phyloP scores from a whole-genome alignment of 1,140 invertebrate genomes.

The Pollicipes pollicipes region DNA sequence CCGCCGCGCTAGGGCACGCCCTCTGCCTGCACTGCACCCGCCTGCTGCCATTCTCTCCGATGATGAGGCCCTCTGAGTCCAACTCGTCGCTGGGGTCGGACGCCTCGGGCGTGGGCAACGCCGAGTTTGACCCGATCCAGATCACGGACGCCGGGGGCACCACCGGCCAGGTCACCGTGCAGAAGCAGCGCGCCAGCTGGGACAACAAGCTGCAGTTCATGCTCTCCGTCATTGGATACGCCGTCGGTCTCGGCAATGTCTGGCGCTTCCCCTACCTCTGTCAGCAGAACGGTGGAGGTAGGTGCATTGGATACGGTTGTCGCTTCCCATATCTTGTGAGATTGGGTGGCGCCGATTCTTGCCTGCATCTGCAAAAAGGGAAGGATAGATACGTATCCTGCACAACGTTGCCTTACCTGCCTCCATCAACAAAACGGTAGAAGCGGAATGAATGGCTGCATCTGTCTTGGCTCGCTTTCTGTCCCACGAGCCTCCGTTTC shows the following conservation, averaged over 20 bases:
- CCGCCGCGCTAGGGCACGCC: too few relatives aligned
- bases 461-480: too few relatives aligned
- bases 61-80: background rate
- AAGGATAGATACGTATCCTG: conserved; percentile 5
- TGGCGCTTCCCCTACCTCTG: conserved; percentile 83
- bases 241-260: conserved; percentile 80
- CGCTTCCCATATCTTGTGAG: background rate
- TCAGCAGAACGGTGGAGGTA: conserved; percentile 78
- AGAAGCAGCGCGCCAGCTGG: conserved; percentile 75
- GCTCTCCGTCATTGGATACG: conserved; percentile 76
- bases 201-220: conserved; percentile 82
- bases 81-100: background rate
- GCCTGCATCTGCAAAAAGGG: background rate
- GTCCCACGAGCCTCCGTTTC: too few relatives aligned
- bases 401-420: background rate
- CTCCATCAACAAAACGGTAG: too few relatives aligned
- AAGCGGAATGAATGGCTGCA: too few relatives aligned
- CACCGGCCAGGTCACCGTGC: conserved; percentile 90
- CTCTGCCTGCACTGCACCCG: too few relatives aligned
- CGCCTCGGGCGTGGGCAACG: background rate
- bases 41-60: too few relatives aligned
- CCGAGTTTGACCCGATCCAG: conserved; percentile 4
- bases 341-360: background rate
- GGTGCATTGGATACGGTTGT: too few relatives aligned
- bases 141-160: conserved; percentile 85